Percentiles rank a stretch among this genome's conserved stretches.
Evolutionary conservation across 2,888 invertebrate species (phyloP).

Genomic region (Volucella bombylans): DNA sequence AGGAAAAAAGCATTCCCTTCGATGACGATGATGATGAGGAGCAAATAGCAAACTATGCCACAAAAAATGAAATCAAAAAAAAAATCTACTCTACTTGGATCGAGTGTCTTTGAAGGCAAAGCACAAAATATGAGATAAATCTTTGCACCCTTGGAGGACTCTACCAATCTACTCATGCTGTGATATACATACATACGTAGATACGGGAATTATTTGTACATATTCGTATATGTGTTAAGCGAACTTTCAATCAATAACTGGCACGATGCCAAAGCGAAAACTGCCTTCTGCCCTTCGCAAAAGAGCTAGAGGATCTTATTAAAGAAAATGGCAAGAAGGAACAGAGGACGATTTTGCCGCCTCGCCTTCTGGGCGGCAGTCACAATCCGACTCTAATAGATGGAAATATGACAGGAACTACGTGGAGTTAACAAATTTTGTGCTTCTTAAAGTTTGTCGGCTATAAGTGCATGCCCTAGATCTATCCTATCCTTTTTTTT

Average conservation of each 20-base stretch:
- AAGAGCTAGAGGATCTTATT: constrained; percentile 55
- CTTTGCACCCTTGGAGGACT: constrained; percentile 47
- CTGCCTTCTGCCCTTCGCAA: background rate
- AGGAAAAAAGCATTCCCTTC: constrained; percentile 26
- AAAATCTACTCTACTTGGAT: constrained; percentile 43
- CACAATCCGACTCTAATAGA: constrained; percentile 59
- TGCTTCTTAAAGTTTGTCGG: constrained; percentile 40
- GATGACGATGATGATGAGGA: constrained; percentile 48
- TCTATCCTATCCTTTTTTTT: constrained; percentile 29
- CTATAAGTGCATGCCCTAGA: constrained; percentile 69
- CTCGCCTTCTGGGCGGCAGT: constrained; percentile 47
- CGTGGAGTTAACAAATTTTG: constrained; percentile 66
- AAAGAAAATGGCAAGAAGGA: constrained; percentile 34
- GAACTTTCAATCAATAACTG: background rate
- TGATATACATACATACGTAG: constrained; percentile 34
- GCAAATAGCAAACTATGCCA: constrained; percentile 34
- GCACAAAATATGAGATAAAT: constrained; percentile 56
- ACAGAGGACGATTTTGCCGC: constrained; percentile 2
- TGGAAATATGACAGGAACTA: constrained; percentile 68
- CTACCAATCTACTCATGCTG: constrained; percentile 9
- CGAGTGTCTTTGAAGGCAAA: constrained; percentile 41
- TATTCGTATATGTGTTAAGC: constrained; percentile 59
- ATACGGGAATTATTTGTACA: constrained; percentile 43
- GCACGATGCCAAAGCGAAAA: background rate
- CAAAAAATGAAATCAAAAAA: constrained; percentile 4